A percentile compares a stretch with the other conserved stretches of the same genome.
Conservation (phyloP, 2,888 invertebrate genomes). For the Keiferia lycopersicella region DNA sequence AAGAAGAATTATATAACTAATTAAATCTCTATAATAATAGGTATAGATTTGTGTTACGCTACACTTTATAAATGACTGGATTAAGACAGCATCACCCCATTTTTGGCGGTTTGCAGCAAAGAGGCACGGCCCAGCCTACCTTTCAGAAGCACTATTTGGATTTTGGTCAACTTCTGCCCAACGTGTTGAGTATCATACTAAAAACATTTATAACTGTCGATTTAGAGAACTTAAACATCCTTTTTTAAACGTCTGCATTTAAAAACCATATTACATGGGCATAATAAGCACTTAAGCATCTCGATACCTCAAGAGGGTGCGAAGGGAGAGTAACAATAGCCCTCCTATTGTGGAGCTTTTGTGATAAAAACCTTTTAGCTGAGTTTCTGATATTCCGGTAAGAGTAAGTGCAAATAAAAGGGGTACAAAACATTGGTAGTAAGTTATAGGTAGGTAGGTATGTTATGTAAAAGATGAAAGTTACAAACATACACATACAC, state of each 20-base stretch:
- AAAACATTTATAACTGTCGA: neutral
- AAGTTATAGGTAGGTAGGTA: neutral
- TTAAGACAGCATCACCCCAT: no score
- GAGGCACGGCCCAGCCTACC: no score
- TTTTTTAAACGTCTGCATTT: neutral
- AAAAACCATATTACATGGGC: neutral
- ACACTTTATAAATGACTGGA: no score
- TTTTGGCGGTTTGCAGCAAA: no score
- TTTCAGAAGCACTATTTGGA: no score
- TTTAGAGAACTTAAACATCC: neutral
- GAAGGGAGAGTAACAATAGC: conserved; percentile 7
- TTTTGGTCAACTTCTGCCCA: no score
- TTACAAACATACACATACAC: no score
- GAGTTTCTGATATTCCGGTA: neutral
- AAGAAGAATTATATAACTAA: no score
- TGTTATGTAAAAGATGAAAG: no score
- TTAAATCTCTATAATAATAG: no score
- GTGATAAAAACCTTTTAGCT: conserved; percentile 4
- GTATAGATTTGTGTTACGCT: no score
- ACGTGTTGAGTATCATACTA: no score
- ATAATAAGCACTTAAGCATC: neutral
- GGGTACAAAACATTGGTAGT: neutral
- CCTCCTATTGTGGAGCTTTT: neutral
- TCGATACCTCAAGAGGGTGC: conserved; percentile 8
- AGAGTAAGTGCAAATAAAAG: neutral